A percentile compares a stretch with the other conserved stretches of the same genome.
Conservation (phyloP, 2,797 vertebrate genomes). For the Sebastolobus alascanus region DNA sequence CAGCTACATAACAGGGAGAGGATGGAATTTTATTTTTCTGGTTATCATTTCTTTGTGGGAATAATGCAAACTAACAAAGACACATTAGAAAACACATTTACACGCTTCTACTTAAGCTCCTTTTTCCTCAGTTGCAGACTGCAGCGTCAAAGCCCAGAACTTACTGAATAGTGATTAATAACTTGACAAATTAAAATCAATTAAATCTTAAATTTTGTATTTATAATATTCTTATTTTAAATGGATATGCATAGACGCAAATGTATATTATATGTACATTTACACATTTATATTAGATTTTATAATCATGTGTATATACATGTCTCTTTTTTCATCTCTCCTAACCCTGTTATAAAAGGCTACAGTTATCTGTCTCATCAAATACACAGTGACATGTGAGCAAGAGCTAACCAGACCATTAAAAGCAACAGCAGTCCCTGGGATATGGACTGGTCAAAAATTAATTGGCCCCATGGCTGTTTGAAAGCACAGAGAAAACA, state of each 20-base stretch:
- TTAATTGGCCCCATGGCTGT: slow-evolving; percentile 85
- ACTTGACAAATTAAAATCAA: background rate
- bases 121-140: background rate
- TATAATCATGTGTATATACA: slow-evolving; percentile 11
- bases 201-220: background rate
- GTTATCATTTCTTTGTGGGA: background rate
- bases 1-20: slow-evolving; percentile 6
- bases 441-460: slow-evolving; percentile 83
- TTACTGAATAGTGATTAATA: slow-evolving; percentile 1
- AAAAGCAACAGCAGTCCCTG: slow-evolving; percentile 80
- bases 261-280: background rate
- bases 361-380: slow-evolving; percentile 79
- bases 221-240: background rate
- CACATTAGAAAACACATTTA: slow-evolving; percentile 17
- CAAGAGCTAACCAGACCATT: slow-evolving; percentile 79
- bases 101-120: background rate
- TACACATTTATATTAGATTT: background rate
- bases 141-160: background rate
- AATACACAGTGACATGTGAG: slow-evolving; percentile 80
- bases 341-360: slow-evolving; percentile 58
- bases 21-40: slow-evolving; percentile 2
- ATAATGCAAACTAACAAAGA: slow-evolving; percentile 33
- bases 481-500: slow-evolving; percentile 81
- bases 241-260: background rate
- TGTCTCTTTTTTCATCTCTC: slow-evolving; percentile 38